Percentiles rank a stretch among this genome's conserved stretches.
Evolutionary conservation across 2,113 vertebrate genomes (phyloP).

Genomic region (Nycticebus coucang): DNA sequence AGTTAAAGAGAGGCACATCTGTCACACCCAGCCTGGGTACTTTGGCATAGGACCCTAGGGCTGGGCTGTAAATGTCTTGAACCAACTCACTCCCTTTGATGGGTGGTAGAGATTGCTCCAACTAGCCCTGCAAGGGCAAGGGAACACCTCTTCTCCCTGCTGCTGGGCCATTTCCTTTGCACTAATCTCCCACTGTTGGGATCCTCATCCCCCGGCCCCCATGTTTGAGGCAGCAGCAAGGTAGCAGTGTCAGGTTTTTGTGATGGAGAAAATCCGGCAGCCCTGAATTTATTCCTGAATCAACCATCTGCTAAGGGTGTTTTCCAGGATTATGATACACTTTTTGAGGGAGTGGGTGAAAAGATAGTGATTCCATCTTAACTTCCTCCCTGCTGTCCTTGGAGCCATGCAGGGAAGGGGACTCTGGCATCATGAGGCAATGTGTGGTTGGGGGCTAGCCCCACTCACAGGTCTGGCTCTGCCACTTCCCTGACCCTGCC

Average conservation of each 20-base stretch:
- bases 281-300: slow-evolving; percentile 52
- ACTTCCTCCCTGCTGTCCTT: slow-evolving; percentile 2
- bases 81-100: background rate
- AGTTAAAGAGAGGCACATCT: slow-evolving; percentile 41
- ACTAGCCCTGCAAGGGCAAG: background rate
- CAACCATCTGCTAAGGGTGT: slow-evolving; percentile 59
- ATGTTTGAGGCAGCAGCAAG: background rate
- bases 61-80: background rate
- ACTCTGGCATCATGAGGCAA: background rate
- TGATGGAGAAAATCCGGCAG: slow-evolving; percentile 59
- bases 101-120: background rate
- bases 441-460: background rate
- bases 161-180: background rate
- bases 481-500: background rate
- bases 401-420: background rate
- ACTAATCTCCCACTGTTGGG: background rate
- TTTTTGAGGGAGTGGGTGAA: slow-evolving; percentile 4
- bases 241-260: slow-evolving; percentile 51
- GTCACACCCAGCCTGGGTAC: slow-evolving; percentile 30
- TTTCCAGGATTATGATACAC: slow-evolving; percentile 36
- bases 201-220: background rate
- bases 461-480: background rate
- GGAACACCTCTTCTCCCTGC: background rate
- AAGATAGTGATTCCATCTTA: background rate
- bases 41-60: background rate